Percentiles rank a stretch among this genome's conserved stretches.
Evolutionary conservation across 1,140 invertebrate genomes (phyloP).

Genomic region (Procambarus clarkii): DNA sequence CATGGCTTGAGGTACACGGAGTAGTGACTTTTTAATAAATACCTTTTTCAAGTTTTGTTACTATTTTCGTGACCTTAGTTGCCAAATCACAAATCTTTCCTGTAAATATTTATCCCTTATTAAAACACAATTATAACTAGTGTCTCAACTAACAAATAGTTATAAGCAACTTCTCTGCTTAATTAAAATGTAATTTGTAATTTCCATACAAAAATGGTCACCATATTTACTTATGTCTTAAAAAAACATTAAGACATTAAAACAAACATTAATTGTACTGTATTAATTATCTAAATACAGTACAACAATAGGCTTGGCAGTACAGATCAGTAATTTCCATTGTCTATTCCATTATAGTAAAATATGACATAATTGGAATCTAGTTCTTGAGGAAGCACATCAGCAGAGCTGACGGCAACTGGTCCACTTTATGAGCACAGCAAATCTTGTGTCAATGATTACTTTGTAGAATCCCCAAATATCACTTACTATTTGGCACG

Average conservation of each 20-base stretch:
- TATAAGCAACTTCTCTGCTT: not conserved
- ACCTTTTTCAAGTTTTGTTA: not conserved
- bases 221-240: not conserved
- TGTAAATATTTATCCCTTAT: not conserved
- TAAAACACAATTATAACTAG: not conserved
- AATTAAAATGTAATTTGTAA: not conserved
- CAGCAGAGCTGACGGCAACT: not conserved
- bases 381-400: no score
- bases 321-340: not conserved
- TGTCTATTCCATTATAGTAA: not conserved
- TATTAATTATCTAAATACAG: not conserved
- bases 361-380: not conserved
- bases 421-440: no score
- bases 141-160: not conserved
- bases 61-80: not conserved
- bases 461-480: not conserved
- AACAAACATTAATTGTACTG: no score
- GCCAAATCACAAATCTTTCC: not conserved
- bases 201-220: not conserved
- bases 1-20: not conserved
- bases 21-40: not conserved
- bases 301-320: not conserved
- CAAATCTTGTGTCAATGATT: not conserved
- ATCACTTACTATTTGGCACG: conserved; percentile 2
- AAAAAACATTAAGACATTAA: not conserved